Evolutionary conservation across 2,888 invertebrate genomes (phyloP).

Genomic region (Girardia tigrina): DNA sequence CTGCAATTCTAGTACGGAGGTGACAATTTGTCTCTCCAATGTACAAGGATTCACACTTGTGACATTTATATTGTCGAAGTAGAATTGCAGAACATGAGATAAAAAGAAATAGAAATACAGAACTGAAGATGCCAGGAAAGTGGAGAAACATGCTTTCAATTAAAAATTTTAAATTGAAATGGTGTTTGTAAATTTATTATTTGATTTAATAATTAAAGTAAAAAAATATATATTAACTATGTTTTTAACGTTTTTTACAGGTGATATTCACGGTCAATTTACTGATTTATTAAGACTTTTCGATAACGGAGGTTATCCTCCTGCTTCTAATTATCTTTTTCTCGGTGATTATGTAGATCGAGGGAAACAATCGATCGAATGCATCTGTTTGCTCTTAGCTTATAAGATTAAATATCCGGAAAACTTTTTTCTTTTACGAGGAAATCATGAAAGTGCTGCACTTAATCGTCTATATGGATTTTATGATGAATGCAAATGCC

Average conservation of each 20-base stretch:
- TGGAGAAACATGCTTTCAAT: too few species aligned
- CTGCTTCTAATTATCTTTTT: constrained; percentile 53
- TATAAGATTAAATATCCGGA: constrained; percentile 53
- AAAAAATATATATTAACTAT: too few species aligned
- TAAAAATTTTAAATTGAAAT: too few species aligned
- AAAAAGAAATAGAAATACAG: too few species aligned
- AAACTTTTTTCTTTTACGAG: constrained; percentile 53
- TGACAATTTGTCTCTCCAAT: too few species aligned
- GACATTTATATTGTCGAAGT: too few species aligned
- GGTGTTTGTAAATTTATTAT: too few species aligned
- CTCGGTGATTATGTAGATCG: constrained; percentile 55
- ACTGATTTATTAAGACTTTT: constrained; percentile 50
- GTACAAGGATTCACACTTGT: too few species aligned
- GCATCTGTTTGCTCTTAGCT: constrained; percentile 50
- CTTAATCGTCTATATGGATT: constrained; percentile 56
- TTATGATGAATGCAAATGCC: constrained; percentile 54
- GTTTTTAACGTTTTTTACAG: constrained; percentile 51
- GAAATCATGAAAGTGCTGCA: constrained; percentile 54
- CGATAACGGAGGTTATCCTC: constrained; percentile 53
- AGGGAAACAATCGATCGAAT: constrained; percentile 50
- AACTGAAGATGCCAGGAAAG: too few species aligned
- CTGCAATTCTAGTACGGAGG: too few species aligned
- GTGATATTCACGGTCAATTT: constrained; percentile 51
- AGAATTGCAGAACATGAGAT: too few species aligned
- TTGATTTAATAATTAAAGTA: too few species aligned